Conservation (phyloP, 2,113 vertebrate genomes). For the Sus scrofa region DNA sequence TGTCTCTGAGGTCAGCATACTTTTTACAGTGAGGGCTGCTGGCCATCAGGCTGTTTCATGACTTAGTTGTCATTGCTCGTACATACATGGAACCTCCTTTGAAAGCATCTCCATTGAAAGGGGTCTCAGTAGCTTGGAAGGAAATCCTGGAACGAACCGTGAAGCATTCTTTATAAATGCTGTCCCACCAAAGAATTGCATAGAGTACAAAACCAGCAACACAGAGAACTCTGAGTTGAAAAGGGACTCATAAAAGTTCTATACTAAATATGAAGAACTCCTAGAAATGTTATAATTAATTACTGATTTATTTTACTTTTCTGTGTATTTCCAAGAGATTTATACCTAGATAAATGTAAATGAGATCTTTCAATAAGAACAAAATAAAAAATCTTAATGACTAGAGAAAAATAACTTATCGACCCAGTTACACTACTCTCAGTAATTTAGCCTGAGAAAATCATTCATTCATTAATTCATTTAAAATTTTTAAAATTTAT, state of each 20-base stretch:
- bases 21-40: slow-evolving; percentile 13
- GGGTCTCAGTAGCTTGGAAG: neutral
- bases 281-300: neutral
- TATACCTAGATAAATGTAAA: slow-evolving; percentile 7
- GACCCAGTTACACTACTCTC: neutral
- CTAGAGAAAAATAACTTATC: neutral
- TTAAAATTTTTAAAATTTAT: too few relatives aligned
- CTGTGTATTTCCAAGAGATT: neutral
- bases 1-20: neutral
- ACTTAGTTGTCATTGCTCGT: neutral
- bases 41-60: neutral
- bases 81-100: neutral
- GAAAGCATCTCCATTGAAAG: neutral
- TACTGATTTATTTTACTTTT: slow-evolving; percentile 44
- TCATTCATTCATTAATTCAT: neutral
- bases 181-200: neutral
- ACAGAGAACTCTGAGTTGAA: neutral
- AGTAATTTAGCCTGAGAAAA: neutral
- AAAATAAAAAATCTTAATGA: neutral
- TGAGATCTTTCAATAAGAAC: slow-evolving; percentile 7
- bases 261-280: slow-evolving; percentile 6
- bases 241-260: neutral
- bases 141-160: neutral
- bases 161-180: neutral
- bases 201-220: neutral